Percentiles rank a stretch among this genome's conserved stretches.
Evolutionary conservation across 2,888 invertebrate genomes (phyloP).

Genomic region (Tineola bisselliella): DNA sequence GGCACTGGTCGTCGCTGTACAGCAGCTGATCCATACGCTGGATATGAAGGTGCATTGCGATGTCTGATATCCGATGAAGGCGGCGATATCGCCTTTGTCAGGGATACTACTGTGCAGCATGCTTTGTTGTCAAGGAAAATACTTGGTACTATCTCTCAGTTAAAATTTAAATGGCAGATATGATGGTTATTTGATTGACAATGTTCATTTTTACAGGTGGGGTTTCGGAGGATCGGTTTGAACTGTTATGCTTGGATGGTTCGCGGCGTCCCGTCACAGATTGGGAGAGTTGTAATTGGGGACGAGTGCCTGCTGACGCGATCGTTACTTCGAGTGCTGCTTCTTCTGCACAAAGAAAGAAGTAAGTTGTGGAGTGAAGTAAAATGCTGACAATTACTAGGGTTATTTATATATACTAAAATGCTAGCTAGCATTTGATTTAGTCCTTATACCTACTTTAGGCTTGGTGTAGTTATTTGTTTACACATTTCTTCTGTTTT

Average conservation of each 20-base stretch:
- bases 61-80: slow-evolving; percentile 77
- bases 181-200: background rate
- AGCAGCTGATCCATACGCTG: slow-evolving; percentile 87
- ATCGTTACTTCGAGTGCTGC: slow-evolving; percentile 87
- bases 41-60: slow-evolving; percentile 90
- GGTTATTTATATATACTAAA: too few relatives aligned
- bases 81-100: slow-evolving; percentile 92
- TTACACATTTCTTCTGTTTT: too few relatives aligned
- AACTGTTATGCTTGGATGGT: slow-evolving; percentile 85
- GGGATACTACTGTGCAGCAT: slow-evolving; percentile 83
- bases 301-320: slow-evolving; percentile 82
- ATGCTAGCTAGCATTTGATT: too few relatives aligned
- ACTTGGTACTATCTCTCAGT: slow-evolving; percentile 36
- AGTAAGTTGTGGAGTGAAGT: slow-evolving; percentile 23
- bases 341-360: slow-evolving; percentile 58
- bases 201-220: slow-evolving; percentile 52
- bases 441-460: too few relatives aligned
- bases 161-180: too few relatives aligned
- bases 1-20: slow-evolving; percentile 84
- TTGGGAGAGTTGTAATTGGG: slow-evolving; percentile 86
- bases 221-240: slow-evolving; percentile 74
- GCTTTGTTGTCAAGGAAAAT: slow-evolving; percentile 68
- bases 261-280: slow-evolving; percentile 73
- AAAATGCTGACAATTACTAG: too few relatives aligned
- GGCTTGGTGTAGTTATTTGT: too few relatives aligned